Percentiles rank a stretch among this genome's conserved stretches.
Conservation (phyloP, 2,113 vertebrate species). For the Thunnus thynnus region DNA sequence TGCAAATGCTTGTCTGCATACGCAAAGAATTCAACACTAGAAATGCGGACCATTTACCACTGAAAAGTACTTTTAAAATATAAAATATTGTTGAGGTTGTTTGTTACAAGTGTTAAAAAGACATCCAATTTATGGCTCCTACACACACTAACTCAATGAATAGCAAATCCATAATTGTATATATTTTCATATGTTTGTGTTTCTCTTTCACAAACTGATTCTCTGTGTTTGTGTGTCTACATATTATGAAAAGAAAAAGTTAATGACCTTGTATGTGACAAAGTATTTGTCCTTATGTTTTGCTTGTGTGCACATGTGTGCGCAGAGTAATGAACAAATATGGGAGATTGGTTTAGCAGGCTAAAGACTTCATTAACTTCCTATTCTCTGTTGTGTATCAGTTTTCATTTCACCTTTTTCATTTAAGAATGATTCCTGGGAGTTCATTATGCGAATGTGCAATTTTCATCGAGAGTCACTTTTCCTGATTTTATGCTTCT, state of each 20-base stretch:
- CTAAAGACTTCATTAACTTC: conserved; percentile 8
- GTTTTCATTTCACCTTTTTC: conserved; percentile 32
- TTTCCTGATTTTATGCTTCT: not conserved
- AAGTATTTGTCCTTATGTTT: not conserved
- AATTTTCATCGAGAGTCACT: conserved; percentile 3
- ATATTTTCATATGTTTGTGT: too few species aligned
- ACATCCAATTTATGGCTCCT: too few species aligned
- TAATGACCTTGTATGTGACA: not conserved
- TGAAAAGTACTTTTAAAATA: too few species aligned
- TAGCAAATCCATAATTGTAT: too few species aligned
- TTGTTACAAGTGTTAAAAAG: too few species aligned
- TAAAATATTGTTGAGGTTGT: too few species aligned
- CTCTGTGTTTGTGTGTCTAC: not conserved
- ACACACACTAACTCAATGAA: too few species aligned
- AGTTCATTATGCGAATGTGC: not conserved
- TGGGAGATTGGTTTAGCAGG: not conserved
- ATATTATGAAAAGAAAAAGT: too few species aligned
- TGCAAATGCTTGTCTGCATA: too few species aligned
- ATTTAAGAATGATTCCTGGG: not conserved
- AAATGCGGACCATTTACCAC: too few species aligned
- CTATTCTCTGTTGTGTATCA: conserved; percentile 6
- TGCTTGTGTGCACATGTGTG: not conserved
- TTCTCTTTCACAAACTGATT: too few species aligned
- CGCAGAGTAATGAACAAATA: not conserved
- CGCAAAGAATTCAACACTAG: too few species aligned